A percentile compares a stretch with the other conserved stretches of the same genome.
These are phyloP conservation scores for Emberiza fucata DNA, from an alignment of 2,113 vertebrate genomes.

Conservation along the genomic window DNA sequence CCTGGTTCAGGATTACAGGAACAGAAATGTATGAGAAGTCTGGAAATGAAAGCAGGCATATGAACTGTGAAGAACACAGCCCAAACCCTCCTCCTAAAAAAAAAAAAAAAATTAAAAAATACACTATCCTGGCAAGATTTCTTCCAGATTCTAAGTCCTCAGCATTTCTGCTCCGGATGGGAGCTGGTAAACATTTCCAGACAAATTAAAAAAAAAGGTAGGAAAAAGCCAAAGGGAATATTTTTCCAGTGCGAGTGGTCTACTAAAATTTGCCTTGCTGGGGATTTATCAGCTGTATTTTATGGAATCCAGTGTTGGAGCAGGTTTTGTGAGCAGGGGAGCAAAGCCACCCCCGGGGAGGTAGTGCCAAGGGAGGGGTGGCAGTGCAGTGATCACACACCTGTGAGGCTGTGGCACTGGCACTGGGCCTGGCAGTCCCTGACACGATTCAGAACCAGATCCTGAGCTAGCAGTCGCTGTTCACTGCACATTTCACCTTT, in stretches of 20 bases:
- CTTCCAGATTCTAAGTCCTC: neutral
- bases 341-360: neutral
- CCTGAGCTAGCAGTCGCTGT: neutral
- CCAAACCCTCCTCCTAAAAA: neutral
- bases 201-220: neutral
- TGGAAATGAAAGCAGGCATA: slow-evolving; percentile 30
- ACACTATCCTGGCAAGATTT: neutral
- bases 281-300: neutral
- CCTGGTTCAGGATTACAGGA: slow-evolving; percentile 5
- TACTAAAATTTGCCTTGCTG: neutral
- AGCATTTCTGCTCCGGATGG: neutral
- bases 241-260: neutral
- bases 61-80: slow-evolving; percentile 30
- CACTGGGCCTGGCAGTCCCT: neutral
- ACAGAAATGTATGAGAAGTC: neutral
- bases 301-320: neutral
- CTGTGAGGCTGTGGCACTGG: neutral
- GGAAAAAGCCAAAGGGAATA: neutral
- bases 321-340: neutral
- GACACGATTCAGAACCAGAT: neutral
- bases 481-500: neutral
- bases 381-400: neutral
- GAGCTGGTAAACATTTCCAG: slow-evolving; percentile 25
- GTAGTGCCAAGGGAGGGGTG: neutral
- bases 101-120: neutral